Base-by-base conservation (phyloP, 1,140 invertebrate species). In the Littorina saxatilis region DNA sequence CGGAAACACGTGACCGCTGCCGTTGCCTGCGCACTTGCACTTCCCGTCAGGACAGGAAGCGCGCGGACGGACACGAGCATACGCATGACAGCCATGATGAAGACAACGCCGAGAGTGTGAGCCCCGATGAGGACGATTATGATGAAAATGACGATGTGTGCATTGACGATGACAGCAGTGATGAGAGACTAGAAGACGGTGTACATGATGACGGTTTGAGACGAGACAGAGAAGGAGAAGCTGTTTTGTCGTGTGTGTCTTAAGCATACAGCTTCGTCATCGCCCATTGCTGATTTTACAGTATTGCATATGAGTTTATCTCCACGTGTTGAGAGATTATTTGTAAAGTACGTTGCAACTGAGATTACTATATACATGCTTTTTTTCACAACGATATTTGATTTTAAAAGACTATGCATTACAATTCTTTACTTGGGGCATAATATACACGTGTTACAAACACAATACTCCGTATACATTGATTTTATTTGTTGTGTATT, bases 21-120 rank as follows among this genome's bases (percentile, higher is more conserved):
- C 93, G 93, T 32, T 95, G 94, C 80, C 84, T 94, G 58, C 80
- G 91, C 37, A 89, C 90, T 27, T 91, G 91, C 84, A 72, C 82
- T 27, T 75, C 83, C 29, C 68, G 76, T 32, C 66, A 82, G 61
- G 63, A 70, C 55, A 55, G 76, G 37, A 66, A 63, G 55, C 76
- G 76, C 17, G 23, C 20, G 7, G 50, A 1, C n/a, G 35, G 17
- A 15, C 32, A 72, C 11, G 66, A 58, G 50, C 35, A 43, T 73
- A 39, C 70, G 70, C 70, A 55, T 29, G 52, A 77, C 50, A 58
- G 50, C 32, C 40, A 29, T 27, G 70, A 37, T 15, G 50, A 43
- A 3, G 32, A 20, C 17, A 37, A n/a, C 43, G 58, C 37, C 15
- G 32, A 47, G 1, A 17, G 52, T 15, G 55, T 27, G 47, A 40